Evolutionary conservation across 1,140 invertebrate genomes (phyloP).

Genomic region (Cardiocondyla obscurior): DNA sequence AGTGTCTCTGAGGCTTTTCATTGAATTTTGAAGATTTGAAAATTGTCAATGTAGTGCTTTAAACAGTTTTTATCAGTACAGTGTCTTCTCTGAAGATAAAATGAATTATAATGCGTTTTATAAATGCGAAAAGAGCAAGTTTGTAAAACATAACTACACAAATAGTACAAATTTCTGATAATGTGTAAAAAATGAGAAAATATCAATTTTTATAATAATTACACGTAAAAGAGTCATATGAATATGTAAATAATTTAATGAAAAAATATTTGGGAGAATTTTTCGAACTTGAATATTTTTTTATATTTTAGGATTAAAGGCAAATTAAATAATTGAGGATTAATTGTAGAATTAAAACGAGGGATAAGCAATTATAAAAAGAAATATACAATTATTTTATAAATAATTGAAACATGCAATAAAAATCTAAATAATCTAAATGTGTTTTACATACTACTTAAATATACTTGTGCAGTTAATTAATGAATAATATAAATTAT

Average conservation of each 20-base stretch:
- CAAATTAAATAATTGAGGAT: neutral
- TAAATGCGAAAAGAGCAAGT: slow-evolving; percentile 4
- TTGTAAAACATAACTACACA: neutral
- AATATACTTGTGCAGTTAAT: neutral
- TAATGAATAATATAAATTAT: neutral
- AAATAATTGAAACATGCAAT: neutral
- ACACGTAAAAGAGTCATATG: neutral
- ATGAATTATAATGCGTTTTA: slow-evolving; percentile 20
- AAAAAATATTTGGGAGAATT: neutral
- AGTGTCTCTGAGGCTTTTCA: slow-evolving; percentile 59
- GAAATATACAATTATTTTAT: neutral
- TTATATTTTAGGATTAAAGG: neutral
- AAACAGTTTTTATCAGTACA: neutral
- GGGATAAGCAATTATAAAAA: neutral
- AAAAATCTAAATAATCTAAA: neutral
- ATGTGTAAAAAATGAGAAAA: slow-evolving; percentile 5
- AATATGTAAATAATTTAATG: slow-evolving; percentile 21
- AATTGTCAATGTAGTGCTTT: slow-evolving; percentile 30
- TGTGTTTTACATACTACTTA: neutral
- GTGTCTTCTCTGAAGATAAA: neutral
- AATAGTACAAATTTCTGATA: slow-evolving; percentile 23
- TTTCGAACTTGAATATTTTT: neutral
- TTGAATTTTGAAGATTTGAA: slow-evolving; percentile 28
- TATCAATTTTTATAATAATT: slow-evolving; percentile 21
- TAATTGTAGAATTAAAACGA: neutral